Base-by-base conservation (phyloP, 2,113 vertebrate species). In the Albula glossodonta region DNA sequence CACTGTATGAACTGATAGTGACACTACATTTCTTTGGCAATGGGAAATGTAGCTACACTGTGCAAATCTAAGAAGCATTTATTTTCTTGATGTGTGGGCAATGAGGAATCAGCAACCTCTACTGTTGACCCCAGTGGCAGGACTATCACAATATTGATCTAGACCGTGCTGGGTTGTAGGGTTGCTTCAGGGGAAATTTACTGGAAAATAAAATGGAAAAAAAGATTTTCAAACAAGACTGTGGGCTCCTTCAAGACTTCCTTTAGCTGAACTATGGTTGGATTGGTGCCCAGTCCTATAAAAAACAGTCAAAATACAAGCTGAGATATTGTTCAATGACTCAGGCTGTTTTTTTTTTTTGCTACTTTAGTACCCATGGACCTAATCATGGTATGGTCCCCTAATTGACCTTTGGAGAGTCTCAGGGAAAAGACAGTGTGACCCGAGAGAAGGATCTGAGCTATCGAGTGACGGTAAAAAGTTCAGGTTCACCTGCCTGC, bases 381-480 rank as follows among this genome's bases (percentile, higher is more conserved):
- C 31, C 31, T 41, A 41, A 81, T 31, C 70, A 4, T 60, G n/a
- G 22, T 0, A 5, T 78, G 86, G 85, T 87, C 70, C 85, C 83
- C 83, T 83, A 51, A 48, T 60, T 84, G 84, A 88, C 88, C 85
- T 86, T 88, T 87, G 88, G 87, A 84, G 86, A 89, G 86, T 85
- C 84, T 86, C 82, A 12, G 53, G 63, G 53, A 51, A 66, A 77
- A 52, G 50, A 83, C 79, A 88, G 70, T 25, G 22, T 25, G 17
- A 66, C 60, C 60, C 9, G 60, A 41, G 60, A 66, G 70, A 74
- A 31, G 41, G 22, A 88, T 81, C 81, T 4, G 63, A 85, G 86
- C 60, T 90, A 90, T 92, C 87, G 4, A 83, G 66, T 91, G 83
- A 84, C 86, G 22, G 86, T 85, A 88, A 91, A 81, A 53, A 88